Base-by-base conservation (phyloP, 2,113 vertebrate genomes). In the Puntigrus tetrazona region DNA sequence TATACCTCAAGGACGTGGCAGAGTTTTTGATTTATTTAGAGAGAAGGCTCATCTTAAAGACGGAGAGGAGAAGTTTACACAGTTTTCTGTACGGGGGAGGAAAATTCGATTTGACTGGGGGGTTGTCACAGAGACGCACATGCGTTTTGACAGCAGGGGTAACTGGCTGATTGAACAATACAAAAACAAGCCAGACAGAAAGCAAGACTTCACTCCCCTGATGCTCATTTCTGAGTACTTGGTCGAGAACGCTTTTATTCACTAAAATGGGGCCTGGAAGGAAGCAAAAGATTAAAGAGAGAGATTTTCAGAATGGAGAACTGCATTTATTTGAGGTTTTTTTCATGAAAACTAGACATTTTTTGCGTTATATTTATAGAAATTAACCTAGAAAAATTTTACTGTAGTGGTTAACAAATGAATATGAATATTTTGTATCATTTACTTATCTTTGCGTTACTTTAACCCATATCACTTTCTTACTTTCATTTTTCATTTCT, bases 161-260 rank as follows among this genome's bases (percentile, higher is more conserved):
- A 86, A 89, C 86, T 83, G 91, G 86, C 88, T 92, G 92, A 92
- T 86, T 91, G 89, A 92, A 89, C 91, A 89, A 88, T 90, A 86
- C 87, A 82, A 72, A 91, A 91, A 91, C 89, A 88, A 91, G 78
- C 89, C 88, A 91, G 87, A 90, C 88, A 91, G 86, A 92, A 89
- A 92, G 87, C 87, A 84, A 20, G 81, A 43, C 82, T 67, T 75
- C 82, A 78, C 67, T 84, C 83, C 86, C 84, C 84, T 84, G 88
- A 90, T 91, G 91, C 77, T 92, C 89, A 88, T 87, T 92, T 92
- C 85, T 81, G 78, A 81, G 80, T 86, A 89, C 88, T 87, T 91
- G 85, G 83, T 90, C 63, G 76, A 87, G 85, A 89, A 86, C 83
- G 81, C 78, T 52, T 81, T 88, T 69, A 83, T 89, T n/a, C 5